A percentile compares a stretch with the other conserved stretches of the same genome.
phyloP scores from a whole-genome alignment of 2,888 invertebrate species.

The Slavum lentiscoides region DNA sequence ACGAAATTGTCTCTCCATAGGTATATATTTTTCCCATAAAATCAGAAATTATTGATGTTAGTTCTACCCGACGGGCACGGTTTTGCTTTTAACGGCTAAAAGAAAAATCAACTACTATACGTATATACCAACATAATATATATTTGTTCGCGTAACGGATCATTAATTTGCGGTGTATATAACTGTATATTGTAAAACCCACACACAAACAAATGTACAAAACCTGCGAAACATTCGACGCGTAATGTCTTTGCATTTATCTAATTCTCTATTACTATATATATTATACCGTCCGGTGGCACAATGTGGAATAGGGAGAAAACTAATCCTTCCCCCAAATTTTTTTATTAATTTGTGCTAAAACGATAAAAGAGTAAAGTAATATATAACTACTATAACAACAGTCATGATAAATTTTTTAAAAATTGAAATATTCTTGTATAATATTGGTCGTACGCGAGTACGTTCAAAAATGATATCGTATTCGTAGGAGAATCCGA shows the following conservation, averaged over 20 bases:
- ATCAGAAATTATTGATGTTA: constrained; percentile 10
- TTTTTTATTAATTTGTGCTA: too few species aligned
- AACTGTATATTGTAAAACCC: background rate
- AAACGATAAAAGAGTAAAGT: too few species aligned
- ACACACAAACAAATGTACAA: background rate
- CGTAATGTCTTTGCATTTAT: too few species aligned
- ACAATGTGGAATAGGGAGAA: too few species aligned
- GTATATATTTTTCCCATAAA: background rate
- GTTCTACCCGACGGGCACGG: background rate
- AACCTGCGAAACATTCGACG: background rate
- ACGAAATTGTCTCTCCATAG: too few species aligned
- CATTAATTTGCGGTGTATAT: constrained; percentile 8
- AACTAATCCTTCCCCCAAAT: too few species aligned
- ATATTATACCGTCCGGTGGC: background rate
- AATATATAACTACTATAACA: too few species aligned
- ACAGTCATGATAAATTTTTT: too few species aligned
- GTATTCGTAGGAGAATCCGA: too few species aligned
- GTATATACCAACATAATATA: background rate
- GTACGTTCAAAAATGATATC: too few species aligned
- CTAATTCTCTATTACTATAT: background rate
- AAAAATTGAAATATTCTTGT: too few species aligned
- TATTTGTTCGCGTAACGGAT: constrained; percentile 10
- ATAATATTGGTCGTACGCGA: too few species aligned
- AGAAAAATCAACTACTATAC: background rate
- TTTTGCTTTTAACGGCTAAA: constrained; percentile 20